phyloP scores from a whole-genome alignment of 2,888 invertebrate genomes.

The Callyntrura guangdongensis region DNA sequence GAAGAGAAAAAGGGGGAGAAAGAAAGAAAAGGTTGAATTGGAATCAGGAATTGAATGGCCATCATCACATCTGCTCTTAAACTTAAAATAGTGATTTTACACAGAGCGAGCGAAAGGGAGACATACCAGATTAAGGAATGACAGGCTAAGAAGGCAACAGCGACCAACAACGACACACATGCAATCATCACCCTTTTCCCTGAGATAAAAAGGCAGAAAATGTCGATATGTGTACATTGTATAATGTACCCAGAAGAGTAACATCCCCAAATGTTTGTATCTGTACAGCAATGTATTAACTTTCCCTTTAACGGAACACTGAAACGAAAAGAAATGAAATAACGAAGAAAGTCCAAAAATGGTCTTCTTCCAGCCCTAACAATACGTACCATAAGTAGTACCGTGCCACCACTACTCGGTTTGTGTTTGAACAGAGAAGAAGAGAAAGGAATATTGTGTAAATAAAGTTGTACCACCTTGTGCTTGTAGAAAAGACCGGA shows the following conservation, averaged over 20 bases:
- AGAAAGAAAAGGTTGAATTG: slow-evolving; percentile 48
- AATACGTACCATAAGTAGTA: background rate
- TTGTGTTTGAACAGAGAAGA: background rate
- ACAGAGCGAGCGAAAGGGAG: background rate
- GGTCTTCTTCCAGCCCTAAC: background rate
- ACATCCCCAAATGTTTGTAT: background rate
- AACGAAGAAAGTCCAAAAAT: slow-evolving; percentile 17
- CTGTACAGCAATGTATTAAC: background rate
- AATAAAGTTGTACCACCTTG: slow-evolving; percentile 23
- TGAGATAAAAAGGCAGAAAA: slow-evolving; percentile 40
- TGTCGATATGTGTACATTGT: background rate
- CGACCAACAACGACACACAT: slow-evolving; percentile 49
- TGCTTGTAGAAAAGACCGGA: background rate
- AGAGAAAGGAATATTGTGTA: background rate
- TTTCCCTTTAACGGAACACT: background rate
- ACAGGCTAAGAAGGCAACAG: slow-evolving; percentile 46
- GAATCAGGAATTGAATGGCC: slow-evolving; percentile 58
- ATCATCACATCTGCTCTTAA: slow-evolving; percentile 64
- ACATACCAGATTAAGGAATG: slow-evolving; percentile 47
- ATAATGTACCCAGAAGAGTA: background rate
- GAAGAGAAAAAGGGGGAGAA: slow-evolving; percentile 44
- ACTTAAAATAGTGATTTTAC: slow-evolving; percentile 53
- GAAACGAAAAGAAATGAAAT: background rate
- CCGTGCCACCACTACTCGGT: background rate
- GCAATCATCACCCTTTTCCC: slow-evolving; percentile 59